phyloP scores from a whole-genome alignment of 2,113 vertebrate species.

The Alligator mississippiensis region DNA sequence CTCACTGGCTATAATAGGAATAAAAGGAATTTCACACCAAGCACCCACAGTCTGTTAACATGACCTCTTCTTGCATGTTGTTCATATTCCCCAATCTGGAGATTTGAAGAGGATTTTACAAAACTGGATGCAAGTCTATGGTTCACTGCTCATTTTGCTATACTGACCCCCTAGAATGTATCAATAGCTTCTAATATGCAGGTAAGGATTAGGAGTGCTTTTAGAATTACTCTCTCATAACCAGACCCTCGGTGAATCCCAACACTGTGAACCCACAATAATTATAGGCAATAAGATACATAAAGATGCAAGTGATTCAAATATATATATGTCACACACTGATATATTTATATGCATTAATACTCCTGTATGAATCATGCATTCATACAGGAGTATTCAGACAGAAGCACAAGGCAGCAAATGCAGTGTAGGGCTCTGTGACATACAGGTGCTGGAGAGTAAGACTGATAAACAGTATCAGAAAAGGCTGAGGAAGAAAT shows the following conservation, averaged over 20 bases:
- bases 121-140: not conserved
- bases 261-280: not conserved
- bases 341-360: not conserved
- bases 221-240: not conserved
- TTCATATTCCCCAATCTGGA: not conserved
- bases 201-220: not conserved
- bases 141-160: not conserved
- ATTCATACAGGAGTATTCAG: not conserved
- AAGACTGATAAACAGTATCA: not conserved
- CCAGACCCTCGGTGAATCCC: not conserved
- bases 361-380: not conserved
- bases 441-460: not conserved
- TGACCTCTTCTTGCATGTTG: not conserved
- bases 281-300: not conserved
- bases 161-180: not conserved
- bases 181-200: not conserved
- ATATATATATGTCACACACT: too few relatives aligned
- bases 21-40: not conserved
- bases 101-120: not conserved
- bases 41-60: not conserved
- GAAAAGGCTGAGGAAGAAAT: not conserved
- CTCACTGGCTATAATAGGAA: not conserved
- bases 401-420: not conserved
- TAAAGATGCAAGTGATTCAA: not conserved
- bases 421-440: not conserved